Evolutionary conservation across 2,113 vertebrate genomes (phyloP).

Genomic region (Proteles cristata): DNA sequence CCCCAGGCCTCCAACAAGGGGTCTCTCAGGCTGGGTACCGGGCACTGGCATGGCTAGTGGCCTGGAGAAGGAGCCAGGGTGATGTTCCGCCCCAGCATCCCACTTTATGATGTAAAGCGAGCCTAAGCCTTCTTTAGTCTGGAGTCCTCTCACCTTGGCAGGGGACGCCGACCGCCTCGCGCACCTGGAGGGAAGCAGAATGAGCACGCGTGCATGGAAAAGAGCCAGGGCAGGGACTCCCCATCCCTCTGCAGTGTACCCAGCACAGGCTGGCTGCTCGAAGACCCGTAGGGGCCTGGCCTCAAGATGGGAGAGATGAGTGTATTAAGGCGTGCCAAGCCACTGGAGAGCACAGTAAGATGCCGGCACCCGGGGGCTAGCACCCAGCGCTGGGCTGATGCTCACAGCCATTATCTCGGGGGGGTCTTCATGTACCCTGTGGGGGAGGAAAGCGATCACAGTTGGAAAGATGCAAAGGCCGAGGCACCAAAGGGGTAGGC

Average conservation of each 20-base stretch:
- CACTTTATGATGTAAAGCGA: not conserved
- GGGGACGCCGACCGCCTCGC: not conserved
- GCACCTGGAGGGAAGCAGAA: not conserved
- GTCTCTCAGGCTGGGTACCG: not conserved
- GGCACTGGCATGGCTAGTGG: not conserved
- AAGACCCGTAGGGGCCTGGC: not conserved
- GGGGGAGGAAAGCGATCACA: not conserved
- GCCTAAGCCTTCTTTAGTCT: not conserved
- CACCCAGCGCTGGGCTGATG: not conserved
- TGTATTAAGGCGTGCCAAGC: rapidly evolving
- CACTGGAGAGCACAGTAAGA: not conserved
- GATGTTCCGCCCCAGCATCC: not conserved
- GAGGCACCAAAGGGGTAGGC: not conserved
- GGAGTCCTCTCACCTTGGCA: not conserved
- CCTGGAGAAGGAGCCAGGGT: not conserved
- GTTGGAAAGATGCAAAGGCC: not conserved
- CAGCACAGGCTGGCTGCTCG: rapidly evolving
- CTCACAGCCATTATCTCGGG: not conserved
- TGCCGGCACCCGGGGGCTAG: not conserved
- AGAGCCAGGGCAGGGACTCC: not conserved
- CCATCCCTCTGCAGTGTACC: no score
- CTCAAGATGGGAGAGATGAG: not conserved
- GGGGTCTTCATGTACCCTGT: rapidly evolving
- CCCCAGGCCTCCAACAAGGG: not conserved
- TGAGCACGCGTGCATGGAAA: not conserved